These are phyloP conservation scores for Hippocampus guttulatus DNA, from an alignment of 2,113 vertebrate species.

Conservation along the genomic window DNA sequence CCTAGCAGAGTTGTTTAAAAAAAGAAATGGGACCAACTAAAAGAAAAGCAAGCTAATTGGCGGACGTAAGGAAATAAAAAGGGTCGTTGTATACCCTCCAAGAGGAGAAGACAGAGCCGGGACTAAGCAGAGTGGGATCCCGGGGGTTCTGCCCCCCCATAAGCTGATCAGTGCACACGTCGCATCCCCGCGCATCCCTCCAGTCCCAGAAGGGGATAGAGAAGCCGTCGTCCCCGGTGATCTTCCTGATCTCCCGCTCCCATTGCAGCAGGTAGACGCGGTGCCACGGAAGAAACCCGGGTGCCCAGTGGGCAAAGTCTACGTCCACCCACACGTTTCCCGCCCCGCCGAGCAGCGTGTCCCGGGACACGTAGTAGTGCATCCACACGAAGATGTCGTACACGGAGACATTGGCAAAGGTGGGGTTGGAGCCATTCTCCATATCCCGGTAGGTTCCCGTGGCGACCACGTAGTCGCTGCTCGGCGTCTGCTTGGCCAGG, in stretches of 20 bases:
- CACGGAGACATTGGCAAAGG: conserved; percentile 80
- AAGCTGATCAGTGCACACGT: conserved; percentile 85
- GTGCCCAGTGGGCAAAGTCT: conserved; percentile 91
- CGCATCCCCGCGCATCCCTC: conserved; percentile 82
- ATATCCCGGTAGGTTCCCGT: conserved; percentile 83
- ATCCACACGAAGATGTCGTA: conserved; percentile 97
- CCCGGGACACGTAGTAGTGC: conserved; percentile 90
- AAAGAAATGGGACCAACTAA: neutral
- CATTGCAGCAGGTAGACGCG: conserved; percentile 83
- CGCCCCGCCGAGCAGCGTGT: conserved; percentile 78
- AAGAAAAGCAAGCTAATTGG: neutral
- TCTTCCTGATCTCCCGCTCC: conserved; percentile 85
- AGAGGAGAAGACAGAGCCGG: conserved; percentile 86
- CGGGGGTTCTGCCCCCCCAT: conserved; percentile 79
- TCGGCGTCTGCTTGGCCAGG: conserved; percentile 84
- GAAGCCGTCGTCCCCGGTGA: conserved; percentile 82
- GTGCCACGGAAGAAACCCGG: conserved; percentile 91
- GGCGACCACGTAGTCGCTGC: conserved; percentile 81
- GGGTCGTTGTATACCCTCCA: conserved; percentile 80
- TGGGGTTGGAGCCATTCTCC: conserved; percentile 80
- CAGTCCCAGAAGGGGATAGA: conserved; percentile 96
- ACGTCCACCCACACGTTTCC: conserved; percentile 79
- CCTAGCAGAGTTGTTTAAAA: too few species aligned
- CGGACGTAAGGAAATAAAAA: neutral
- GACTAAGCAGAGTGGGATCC: conserved; percentile 80